phyloP scores from a whole-genome alignment of 1,140 invertebrate genomes.

The Drosophila baimaii region DNA sequence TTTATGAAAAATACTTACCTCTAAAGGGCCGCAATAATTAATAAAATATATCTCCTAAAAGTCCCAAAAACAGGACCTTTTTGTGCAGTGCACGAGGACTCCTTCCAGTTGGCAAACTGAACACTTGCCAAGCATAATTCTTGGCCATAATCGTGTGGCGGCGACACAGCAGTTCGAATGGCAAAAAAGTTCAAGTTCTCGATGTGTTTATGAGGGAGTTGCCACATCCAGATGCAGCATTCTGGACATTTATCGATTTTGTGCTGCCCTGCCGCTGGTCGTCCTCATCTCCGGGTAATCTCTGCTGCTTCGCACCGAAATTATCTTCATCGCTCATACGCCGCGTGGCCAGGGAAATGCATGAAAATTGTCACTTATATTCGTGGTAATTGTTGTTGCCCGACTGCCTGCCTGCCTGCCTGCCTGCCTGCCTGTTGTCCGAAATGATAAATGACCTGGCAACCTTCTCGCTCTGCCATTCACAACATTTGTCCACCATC shows the following conservation, averaged over 20 bases:
- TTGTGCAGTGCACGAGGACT: background rate
- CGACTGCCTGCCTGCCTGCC: background rate
- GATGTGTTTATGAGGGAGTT: conserved; percentile 42
- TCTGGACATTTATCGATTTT: conserved; percentile 63
- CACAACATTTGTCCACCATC: conserved; percentile 47
- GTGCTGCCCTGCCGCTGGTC: background rate
- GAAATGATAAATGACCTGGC: conserved; percentile 66
- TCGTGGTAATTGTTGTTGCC: conserved; percentile 56
- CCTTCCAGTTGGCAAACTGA: conserved; percentile 30
- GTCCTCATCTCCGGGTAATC: conserved; percentile 22
- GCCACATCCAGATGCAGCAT: conserved; percentile 28
- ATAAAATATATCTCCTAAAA: too few species aligned
- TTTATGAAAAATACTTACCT: too few species aligned
- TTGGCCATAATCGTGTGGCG: conserved; percentile 25
- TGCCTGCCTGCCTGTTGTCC: conserved; percentile 23
- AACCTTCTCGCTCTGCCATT: conserved; percentile 24
- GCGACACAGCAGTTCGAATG: conserved; percentile 8
- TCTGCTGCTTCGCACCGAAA: conserved; percentile 39
- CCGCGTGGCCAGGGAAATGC: conserved; percentile 59
- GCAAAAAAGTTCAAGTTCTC: conserved; percentile 25
- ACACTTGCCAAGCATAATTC: conserved; percentile 64
- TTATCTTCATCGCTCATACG: conserved; percentile 68
- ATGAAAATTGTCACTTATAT: conserved; percentile 77
- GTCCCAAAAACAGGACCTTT: background rate
- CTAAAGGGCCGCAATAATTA: too few species aligned